Evolutionary conservation across 2,113 vertebrate genomes (phyloP).

Genomic region (Xenotilapia flavipinnis): DNA sequence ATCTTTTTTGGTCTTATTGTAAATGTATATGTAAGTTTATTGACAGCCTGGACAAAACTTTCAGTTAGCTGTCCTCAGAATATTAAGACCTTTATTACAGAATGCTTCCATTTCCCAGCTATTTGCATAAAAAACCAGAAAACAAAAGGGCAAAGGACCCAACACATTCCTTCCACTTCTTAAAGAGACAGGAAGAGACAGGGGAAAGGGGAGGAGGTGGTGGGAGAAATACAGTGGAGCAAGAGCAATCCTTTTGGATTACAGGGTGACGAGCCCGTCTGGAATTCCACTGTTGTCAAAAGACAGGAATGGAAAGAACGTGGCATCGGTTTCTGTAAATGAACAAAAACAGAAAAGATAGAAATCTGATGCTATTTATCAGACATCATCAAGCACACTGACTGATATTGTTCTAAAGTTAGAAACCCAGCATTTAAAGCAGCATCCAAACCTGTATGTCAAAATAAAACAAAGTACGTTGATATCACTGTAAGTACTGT

Average conservation of each 20-base stretch:
- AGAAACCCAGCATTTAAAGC: neutral
- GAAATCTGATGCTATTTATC: neutral
- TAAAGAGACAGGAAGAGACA: neutral
- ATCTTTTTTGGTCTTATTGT: neutral
- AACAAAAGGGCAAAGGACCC: neutral
- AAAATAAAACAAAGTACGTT: neutral
- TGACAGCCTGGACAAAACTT: neutral
- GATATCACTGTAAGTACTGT: neutral
- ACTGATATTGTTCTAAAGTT: neutral
- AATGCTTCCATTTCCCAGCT: neutral
- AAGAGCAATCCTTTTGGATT: constrained; percentile 31
- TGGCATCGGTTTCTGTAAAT: neutral
- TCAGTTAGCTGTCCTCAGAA: neutral
- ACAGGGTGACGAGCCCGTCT: neutral
- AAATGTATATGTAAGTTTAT: neutral
- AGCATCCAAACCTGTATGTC: neutral
- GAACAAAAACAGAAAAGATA: neutral
- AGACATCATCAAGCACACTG: neutral
- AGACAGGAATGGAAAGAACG: constrained; percentile 46
- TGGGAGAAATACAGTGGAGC: constrained; percentile 44
- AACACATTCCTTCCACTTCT: constrained; percentile 52
- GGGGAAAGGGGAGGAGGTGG: constrained; percentile 10
- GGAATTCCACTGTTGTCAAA: constrained; percentile 24
- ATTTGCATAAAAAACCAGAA: neutral
- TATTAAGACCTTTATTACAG: neutral